These are phyloP conservation scores for Bos indicus DNA, from an alignment of 2,113 vertebrate genomes.

Conservation along the genomic window DNA sequence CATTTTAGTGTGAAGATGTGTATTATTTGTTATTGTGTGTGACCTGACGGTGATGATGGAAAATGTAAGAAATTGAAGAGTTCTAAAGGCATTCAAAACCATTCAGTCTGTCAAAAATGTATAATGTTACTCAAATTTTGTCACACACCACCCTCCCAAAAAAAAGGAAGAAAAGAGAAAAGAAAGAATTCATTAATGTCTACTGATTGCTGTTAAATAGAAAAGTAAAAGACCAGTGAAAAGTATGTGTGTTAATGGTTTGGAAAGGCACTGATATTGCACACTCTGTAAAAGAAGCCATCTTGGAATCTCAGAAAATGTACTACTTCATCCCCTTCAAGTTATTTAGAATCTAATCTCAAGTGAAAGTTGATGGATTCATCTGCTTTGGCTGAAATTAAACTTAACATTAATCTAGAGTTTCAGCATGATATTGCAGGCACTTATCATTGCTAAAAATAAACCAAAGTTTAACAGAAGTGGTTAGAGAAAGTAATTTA, in stretches of 20 bases:
- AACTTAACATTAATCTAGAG: constrained; percentile 73
- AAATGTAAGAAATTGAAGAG: constrained; percentile 51
- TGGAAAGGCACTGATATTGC: constrained; percentile 67
- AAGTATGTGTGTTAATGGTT: constrained; percentile 64
- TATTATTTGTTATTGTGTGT: constrained; percentile 63
- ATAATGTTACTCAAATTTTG: neutral
- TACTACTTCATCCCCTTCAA: constrained; percentile 42
- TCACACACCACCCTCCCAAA: neutral
- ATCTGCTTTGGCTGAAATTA: constrained; percentile 73
- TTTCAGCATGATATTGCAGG: constrained; percentile 64
- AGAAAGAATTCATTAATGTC: constrained; percentile 52
- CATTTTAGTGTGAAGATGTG: constrained; percentile 61
- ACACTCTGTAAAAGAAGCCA: constrained; percentile 66
- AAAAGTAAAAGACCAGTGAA: constrained; percentile 66
- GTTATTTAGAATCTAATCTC: constrained; percentile 71
- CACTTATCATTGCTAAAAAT: constrained; percentile 73
- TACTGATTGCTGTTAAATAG: constrained; percentile 55
- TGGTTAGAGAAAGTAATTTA: constrained; percentile 72
- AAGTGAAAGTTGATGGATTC: constrained; percentile 71
- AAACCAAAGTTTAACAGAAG: constrained; percentile 73
- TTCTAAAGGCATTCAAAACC: constrained; percentile 64
- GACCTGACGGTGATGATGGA: constrained; percentile 35
- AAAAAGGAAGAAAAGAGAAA: constrained; percentile 56
- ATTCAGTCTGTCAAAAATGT: constrained; percentile 55
- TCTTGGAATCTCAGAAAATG: constrained; percentile 65